phyloP scores from a whole-genome alignment of 2,888 invertebrate species.

The Sturmia bella region DNA sequence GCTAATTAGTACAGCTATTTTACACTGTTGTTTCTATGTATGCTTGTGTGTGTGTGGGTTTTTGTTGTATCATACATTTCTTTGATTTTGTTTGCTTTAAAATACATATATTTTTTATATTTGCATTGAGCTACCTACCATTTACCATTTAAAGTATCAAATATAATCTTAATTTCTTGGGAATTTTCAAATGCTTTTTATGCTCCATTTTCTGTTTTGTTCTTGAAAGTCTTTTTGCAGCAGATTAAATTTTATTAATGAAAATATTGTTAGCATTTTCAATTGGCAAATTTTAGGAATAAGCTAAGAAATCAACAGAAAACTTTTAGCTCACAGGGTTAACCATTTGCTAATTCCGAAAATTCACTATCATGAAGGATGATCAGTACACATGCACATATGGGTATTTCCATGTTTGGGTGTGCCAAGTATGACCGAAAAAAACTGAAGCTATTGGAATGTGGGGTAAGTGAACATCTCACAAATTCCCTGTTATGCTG shows the following conservation, averaged over 20 bases:
- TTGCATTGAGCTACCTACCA: conserved; percentile 29
- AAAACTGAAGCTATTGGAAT: no score
- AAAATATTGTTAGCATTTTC: conserved; percentile 1
- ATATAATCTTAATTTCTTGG: conserved; percentile 66
- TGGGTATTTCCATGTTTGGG: no score
- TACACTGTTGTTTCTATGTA: neutral
- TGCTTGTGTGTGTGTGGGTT: conserved; percentile 21
- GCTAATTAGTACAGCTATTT: conserved; percentile 53
- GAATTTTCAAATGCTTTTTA: conserved; percentile 56
- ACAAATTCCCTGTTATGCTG: no score
- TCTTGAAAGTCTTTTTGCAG: conserved; percentile 35
- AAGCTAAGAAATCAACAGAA: neutral
- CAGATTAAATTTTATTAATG: conserved; percentile 29
- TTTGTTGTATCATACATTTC: no score
- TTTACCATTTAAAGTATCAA: conserved; percentile 71
- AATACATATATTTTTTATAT: conserved; percentile 31
- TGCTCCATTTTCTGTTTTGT: conserved; percentile 49
- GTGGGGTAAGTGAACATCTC: no score
- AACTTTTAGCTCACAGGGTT: neutral
- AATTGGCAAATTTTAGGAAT: neutral
- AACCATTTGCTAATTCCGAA: no score
- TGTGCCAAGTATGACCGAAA: no score
- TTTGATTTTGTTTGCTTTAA: conserved; percentile 22
- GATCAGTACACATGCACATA: no score
- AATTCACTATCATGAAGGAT: no score